These are phyloP conservation scores for Scytalopus superciliaris DNA, from an alignment of 2,113 vertebrate species.

Conservation along the genomic window DNA sequence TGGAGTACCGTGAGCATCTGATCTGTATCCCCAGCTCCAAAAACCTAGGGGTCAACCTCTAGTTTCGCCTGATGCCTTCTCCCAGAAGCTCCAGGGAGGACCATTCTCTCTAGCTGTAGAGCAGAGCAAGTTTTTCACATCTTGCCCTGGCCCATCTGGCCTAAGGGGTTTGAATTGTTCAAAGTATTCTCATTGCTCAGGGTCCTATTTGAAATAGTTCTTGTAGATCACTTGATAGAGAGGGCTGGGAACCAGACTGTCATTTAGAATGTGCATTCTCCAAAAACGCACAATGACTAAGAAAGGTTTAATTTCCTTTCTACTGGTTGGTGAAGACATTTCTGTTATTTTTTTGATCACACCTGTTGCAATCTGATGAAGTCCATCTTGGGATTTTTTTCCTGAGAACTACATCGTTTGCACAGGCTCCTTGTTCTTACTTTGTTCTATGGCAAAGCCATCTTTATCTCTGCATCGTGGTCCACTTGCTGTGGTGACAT, in stretches of 20 bases:
- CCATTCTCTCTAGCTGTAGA: not conserved
- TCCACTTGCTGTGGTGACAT: not conserved
- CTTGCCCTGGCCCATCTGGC: not conserved
- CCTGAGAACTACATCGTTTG: not conserved
- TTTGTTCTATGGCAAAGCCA: not conserved
- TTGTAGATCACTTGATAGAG: not conserved
- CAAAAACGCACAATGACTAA: not conserved
- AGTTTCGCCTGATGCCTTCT: not conserved
- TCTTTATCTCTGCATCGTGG: not conserved
- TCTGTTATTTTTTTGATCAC: not conserved
- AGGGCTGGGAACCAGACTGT: not conserved
- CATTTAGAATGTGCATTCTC: not conserved
- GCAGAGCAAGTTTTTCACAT: not conserved
- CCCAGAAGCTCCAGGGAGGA: not conserved
- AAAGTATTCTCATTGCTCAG: not conserved
- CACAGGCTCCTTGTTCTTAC: not conserved
- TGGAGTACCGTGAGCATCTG: not conserved
- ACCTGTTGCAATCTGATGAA: not conserved
- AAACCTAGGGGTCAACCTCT: not conserved
- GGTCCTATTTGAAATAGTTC: not conserved
- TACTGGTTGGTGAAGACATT: not conserved
- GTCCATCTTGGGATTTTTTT: not conserved
- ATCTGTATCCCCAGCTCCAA: not conserved
- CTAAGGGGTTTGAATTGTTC: not conserved
- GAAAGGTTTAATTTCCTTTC: not conserved